Conservation (phyloP, 2,888 invertebrate species). For the Aporophyla nigra region DNA sequence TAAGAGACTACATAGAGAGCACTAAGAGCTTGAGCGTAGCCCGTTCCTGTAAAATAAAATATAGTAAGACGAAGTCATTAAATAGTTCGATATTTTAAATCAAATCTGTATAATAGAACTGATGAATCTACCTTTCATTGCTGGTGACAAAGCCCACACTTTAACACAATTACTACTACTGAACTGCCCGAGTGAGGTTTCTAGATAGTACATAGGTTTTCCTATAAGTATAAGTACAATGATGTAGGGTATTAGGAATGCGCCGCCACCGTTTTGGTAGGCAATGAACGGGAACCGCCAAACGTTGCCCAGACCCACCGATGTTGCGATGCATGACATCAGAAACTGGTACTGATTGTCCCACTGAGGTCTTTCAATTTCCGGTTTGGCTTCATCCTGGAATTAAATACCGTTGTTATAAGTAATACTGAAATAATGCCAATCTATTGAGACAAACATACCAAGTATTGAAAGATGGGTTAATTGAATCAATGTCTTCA, state of each 20-base stretch:
- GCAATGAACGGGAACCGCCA: constrained; percentile 92
- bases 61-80: background rate
- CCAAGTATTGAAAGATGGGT: background rate
- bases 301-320: constrained; percentile 94
- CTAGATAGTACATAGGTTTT: constrained; percentile 96
- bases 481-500: background rate
- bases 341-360: constrained; percentile 93
- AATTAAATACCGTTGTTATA: constrained; percentile 25
- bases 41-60: constrained; percentile 90
- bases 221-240: constrained; percentile 93
- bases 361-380: constrained; percentile 88
- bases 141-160: constrained; percentile 92
- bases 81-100: background rate
- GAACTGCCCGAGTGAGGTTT: constrained; percentile 96
- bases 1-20: constrained; percentile 93
- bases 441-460: background rate
- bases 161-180: constrained; percentile 95
- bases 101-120: constrained; percentile 13
- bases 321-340: constrained; percentile 94
- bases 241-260: constrained; percentile 94
- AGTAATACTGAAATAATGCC: background rate
- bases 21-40: constrained; percentile 92
- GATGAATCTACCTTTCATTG: constrained; percentile 93
- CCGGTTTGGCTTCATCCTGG: constrained; percentile 63
- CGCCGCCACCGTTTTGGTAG: constrained; percentile 94